phyloP scores from a whole-genome alignment of 2,797 vertebrate genomes.

The Propithecus perrieri region DNA sequence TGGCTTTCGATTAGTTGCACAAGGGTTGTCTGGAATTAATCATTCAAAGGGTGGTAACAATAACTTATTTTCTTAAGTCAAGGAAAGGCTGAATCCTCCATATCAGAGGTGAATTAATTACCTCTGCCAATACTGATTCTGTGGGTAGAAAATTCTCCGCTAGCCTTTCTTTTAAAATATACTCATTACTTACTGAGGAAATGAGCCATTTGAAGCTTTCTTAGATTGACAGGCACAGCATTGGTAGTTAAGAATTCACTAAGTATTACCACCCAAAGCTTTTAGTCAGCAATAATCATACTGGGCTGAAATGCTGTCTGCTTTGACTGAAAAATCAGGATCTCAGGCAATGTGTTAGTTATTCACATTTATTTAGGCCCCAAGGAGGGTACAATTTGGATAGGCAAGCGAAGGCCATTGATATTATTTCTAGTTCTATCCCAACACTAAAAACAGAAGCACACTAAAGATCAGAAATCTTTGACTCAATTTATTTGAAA shows the following conservation, averaged over 20 bases:
- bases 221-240: neutral
- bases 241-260: neutral
- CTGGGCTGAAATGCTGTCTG: neutral
- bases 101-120: neutral
- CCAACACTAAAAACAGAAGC: constrained; percentile 41
- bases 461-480: constrained; percentile 31
- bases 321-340: neutral
- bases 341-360: neutral
- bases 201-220: neutral
- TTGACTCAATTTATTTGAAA: constrained; percentile 49
- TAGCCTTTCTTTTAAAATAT: neutral
- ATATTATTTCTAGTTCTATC: neutral
- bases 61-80: neutral
- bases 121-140: constrained; percentile 14
- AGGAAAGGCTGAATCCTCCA: neutral
- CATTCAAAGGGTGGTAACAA: neutral
- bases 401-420: neutral
- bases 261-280: neutral
- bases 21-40: neutral
- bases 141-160: neutral
- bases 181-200: neutral
- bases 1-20: neutral
- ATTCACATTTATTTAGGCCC: neutral
- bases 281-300: neutral
- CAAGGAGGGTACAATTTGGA: neutral